Conservation (phyloP, 2,113 vertebrate species). For the Haemorhous mexicanus region DNA sequence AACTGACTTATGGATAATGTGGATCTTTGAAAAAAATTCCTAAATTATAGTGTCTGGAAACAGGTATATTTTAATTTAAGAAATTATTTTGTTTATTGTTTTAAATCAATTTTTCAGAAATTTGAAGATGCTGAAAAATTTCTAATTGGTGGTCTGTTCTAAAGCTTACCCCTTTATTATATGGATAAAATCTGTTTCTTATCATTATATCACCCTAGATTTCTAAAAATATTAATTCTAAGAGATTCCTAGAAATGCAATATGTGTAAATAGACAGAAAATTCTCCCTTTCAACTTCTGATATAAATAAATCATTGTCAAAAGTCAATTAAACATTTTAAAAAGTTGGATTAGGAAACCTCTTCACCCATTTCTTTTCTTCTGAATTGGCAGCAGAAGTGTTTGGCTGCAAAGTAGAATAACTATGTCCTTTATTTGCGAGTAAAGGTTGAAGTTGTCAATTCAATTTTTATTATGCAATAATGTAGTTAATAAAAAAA, state of each 20-base stretch:
- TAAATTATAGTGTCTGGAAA: neutral
- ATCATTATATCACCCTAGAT: neutral
- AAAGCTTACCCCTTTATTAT: neutral
- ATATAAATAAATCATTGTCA: neutral
- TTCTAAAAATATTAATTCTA: neutral
- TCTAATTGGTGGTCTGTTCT: neutral
- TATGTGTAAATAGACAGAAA: neutral
- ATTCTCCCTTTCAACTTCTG: neutral
- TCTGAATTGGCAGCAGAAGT: neutral
- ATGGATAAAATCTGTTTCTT: neutral
- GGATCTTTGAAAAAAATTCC: neutral
- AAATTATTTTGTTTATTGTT: neutral
- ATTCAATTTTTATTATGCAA: neutral
- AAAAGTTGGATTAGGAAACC: neutral
- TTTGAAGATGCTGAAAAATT: neutral
- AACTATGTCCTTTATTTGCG: neutral
- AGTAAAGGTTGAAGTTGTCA: neutral
- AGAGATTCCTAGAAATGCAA: neutral
- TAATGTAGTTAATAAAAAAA: neutral
- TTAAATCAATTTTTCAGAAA: neutral
- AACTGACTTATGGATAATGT: rapidly evolving
- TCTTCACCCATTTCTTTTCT: neutral
- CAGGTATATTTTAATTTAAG: neutral
- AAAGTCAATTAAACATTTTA: neutral
- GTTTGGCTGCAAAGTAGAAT: neutral